Conservation (phyloP, 2,113 vertebrate genomes). For the Lycaon pictus region DNA sequence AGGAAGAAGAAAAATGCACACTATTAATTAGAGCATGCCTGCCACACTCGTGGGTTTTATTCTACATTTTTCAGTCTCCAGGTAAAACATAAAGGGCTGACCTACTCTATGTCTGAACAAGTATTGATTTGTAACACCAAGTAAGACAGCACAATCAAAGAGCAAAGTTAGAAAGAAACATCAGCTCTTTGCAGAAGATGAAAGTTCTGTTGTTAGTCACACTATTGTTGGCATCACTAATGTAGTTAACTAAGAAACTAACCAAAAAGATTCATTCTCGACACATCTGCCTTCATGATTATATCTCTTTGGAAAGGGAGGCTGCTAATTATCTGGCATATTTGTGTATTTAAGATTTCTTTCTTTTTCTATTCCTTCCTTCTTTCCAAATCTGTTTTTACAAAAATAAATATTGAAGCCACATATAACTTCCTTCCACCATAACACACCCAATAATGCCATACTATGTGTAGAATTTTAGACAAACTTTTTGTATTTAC, state of each 20-base stretch:
- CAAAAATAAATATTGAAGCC: neutral
- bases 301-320: neutral
- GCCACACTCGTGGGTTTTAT: neutral
- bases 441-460: neutral
- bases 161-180: slow-evolving; percentile 46
- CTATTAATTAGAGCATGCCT: neutral
- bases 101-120: neutral
- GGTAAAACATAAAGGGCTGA: slow-evolving; percentile 13
- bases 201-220: slow-evolving; percentile 29
- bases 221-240: neutral
- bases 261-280: neutral
- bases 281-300: neutral
- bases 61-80: neutral
- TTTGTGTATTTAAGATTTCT: neutral
- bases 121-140: slow-evolving; percentile 50
- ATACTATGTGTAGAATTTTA: neutral
- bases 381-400: neutral
- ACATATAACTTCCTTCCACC: neutral
- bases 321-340: neutral
- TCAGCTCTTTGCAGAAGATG: neutral
- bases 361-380: neutral
- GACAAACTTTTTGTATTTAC: neutral
- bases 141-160: neutral
- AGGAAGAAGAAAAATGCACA: neutral
- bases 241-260: neutral